Conservation (phyloP, 2,888 invertebrate genomes). For the Belgica antarctica region DNA sequence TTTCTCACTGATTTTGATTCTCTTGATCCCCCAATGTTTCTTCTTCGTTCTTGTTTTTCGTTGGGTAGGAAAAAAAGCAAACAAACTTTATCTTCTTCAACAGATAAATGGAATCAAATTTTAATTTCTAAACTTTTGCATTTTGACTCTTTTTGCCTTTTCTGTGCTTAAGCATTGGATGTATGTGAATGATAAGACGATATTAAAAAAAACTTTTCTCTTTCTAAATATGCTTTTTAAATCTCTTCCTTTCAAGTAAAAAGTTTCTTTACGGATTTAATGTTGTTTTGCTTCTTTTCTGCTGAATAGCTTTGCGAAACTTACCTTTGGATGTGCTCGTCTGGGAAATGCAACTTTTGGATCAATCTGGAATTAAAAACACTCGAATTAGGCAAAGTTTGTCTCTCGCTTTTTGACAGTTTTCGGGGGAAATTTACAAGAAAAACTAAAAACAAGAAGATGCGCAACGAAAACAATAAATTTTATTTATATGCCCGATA, state of each 20-base stretch:
- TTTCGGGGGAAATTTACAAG: too few relatives aligned
- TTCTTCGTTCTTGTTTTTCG: not conserved
- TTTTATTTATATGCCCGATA: slow-evolving; percentile 1
- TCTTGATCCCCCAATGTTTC: not conserved
- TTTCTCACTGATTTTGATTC: slow-evolving; percentile 11
- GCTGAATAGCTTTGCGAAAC: slow-evolving; percentile 50
- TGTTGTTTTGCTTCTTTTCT: slow-evolving; percentile 6
- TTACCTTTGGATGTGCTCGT: slow-evolving; percentile 98
- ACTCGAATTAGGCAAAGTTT: slow-evolving; percentile 22
- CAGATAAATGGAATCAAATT: slow-evolving; percentile 19
- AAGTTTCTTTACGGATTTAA: slow-evolving; percentile 1
- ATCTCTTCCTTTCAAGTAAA: not conserved
- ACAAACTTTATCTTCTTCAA: slow-evolving; percentile 18
- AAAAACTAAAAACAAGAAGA: too few relatives aligned
- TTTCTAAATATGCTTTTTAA: slow-evolving; percentile 1
- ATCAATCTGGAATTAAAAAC: slow-evolving; percentile 83
- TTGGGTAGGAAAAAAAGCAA: not conserved
- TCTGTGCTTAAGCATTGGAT: slow-evolving; percentile 7
- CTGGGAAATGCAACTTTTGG: slow-evolving; percentile 99
- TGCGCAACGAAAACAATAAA: slow-evolving; percentile 37
- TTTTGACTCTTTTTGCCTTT: slow-evolving; percentile 11
- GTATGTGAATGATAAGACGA: slow-evolving; percentile 25
- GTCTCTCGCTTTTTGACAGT: not conserved
- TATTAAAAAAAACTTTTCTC: slow-evolving; percentile 20
- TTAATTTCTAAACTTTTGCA: slow-evolving; percentile 27